Base-by-base conservation (phyloP, 1,140 invertebrate species). In the Leptinotarsa texana region DNA sequence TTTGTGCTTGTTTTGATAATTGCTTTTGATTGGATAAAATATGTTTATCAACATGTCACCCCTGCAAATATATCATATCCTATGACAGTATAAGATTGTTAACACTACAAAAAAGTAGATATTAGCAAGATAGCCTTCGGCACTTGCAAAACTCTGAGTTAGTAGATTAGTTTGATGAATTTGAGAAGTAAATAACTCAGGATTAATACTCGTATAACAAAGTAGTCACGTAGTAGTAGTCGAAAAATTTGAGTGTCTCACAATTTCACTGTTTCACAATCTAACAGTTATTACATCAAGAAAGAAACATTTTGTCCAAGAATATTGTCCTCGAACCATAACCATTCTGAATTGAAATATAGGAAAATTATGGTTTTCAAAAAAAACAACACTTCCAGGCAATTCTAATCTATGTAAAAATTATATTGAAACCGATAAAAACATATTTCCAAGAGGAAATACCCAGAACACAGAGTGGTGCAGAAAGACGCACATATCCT, bases 21-120 rank as follows among this genome's bases (percentile, higher is more conserved):
- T 57, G 51, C 51, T 57, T 57, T 57, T 57, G 51, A 18, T 57
- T 57, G 51, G 51, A 57, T 57, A 17, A 18, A 18, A 57, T 57
- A 57, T 57, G 6, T 57, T 57, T 79, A 79, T 81, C 80, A 81
- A 82, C 72, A 79, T 82, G 81, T 82, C 81, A 82, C 81, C 81
- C 81, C 81, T 79, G 80, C 81, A 77, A 49, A 69, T 69, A 69
- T 69, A 18, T 69, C 33, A 48, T 48, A 49, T 48, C 18, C 48
- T 69, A 33, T 42, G 33, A 42, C 42, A 67, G n/a, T 42, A 18
- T 11, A 42, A 22, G 22, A 63, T 67, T 67, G 65, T 67, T 42
- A 67, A 67, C 65, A 67, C 65, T 24, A 67, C 24, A 42, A 67
- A 33, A 17, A 6, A 24, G 65, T 67, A 67, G 65, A 13, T 63